Evolutionary conservation across 2,888 invertebrate species (phyloP), one percentile per base, ranked within the genome.

Genomic region (Byasa hedistus): DNA sequence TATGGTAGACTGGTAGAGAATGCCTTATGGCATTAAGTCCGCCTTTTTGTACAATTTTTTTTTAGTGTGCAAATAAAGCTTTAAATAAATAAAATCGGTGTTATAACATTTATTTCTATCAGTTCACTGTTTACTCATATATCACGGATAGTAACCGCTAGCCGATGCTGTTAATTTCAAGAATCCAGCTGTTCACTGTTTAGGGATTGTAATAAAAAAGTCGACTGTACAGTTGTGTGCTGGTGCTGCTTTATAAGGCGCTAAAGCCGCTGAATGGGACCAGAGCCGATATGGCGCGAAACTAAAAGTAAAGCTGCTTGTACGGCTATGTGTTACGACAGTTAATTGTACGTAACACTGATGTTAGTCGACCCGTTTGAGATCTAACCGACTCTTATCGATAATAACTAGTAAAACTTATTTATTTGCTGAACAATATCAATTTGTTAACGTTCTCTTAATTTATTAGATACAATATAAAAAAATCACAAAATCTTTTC

Each of bases 91-190:
- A n/a, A n/a, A n/a, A n/a, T n/a, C n/a, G n/a, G n/a, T n/a, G n/a
- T n/a, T n/a, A n/a, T n/a, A n/a, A n/a, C n/a, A n/a, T n/a, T n/a
- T n/a, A n/a, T n/a, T n/a, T n/a, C n/a, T n/a, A 10, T 32, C 8
- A 7, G 32, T 32, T 32, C 32, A 32, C 8, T 1, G 8, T 32
- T 32, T 19, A 48, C 3, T 48, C 48, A 48, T 48, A 48, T 48
- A 48, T 48, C 48, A 48, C 48, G 32, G 32, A 48, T 48, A 32
- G 1, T n/a, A 70, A 72, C 77, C 72, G 75, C 70, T 73, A 70
- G 61, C 65, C 65, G 71, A 70, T 71, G 73, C 78, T 73, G 79
- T 79, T 79, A 78, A 77, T 79, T 78, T 75, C 73, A 71, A 75
- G 78, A 78, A 78, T 71, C 71, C 70, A 68, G 63, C 61, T 59